These are phyloP conservation scores for Neotragus pygmaeus DNA, from an alignment of 2,113 vertebrate species.

Conservation along the genomic window DNA sequence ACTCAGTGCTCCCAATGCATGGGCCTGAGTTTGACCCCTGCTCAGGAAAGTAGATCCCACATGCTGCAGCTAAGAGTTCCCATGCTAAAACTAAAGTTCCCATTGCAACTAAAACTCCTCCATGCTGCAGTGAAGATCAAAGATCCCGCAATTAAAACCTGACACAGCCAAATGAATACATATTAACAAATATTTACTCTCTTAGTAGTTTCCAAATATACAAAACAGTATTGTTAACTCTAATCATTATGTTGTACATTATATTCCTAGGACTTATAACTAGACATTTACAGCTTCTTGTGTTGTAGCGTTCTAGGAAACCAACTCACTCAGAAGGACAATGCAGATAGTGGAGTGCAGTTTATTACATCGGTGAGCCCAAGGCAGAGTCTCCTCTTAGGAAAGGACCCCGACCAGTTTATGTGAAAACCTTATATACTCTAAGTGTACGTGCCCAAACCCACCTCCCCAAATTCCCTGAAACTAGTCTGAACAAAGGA, in stretches of 20 bases:
- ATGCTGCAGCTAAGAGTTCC: neutral
- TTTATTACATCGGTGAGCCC: fast-evolving
- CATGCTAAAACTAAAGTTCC: neutral
- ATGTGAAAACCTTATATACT: neutral
- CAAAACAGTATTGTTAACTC: neutral
- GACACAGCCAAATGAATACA: neutral
- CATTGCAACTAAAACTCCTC: neutral
- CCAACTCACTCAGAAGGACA: neutral
- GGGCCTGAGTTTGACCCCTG: neutral
- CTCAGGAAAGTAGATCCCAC: neutral
- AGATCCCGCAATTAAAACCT: neutral
- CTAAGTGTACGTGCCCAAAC: neutral
- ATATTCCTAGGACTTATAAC: neutral
- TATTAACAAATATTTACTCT: neutral
- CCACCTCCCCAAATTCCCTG: neutral
- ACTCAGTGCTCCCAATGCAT: neutral
- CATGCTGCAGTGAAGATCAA: neutral
- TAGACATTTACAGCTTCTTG: neutral
- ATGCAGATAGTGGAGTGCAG: neutral
- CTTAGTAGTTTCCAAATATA: neutral
- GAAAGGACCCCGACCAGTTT: neutral
- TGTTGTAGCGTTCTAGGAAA: neutral
- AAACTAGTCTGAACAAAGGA: neutral
- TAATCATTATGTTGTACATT: neutral
- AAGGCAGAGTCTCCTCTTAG: neutral